Conservation (phyloP, 2,888 invertebrate genomes). For the Aquatica leii region DNA sequence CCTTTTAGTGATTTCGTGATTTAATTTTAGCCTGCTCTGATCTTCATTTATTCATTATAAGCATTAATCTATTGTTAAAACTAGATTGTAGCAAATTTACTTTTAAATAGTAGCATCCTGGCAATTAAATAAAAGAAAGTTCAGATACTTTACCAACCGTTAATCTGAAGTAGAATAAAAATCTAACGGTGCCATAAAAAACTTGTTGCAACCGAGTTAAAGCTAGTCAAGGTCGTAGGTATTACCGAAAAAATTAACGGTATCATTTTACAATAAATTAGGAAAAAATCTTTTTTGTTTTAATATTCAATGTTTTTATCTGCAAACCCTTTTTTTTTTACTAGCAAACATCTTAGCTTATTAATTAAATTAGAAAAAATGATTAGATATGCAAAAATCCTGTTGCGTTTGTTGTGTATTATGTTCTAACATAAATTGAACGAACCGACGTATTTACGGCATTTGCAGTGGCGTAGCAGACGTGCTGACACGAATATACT, state of each 20-base stretch:
- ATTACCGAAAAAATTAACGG: slow-evolving; percentile 34
- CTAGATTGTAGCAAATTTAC: slow-evolving; percentile 2
- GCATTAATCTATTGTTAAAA: not conserved
- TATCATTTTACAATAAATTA: slow-evolving; percentile 13
- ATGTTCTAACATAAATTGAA: too few relatives aligned
- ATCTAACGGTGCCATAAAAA: slow-evolving; percentile 31
- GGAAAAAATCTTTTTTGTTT: slow-evolving; percentile 2
- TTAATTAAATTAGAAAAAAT: too few relatives aligned
- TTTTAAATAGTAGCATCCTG: slow-evolving; percentile 4
- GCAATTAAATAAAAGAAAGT: slow-evolving; percentile 11
- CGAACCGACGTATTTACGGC: too few relatives aligned
- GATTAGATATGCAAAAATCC: too few relatives aligned
- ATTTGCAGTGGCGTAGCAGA: too few relatives aligned
- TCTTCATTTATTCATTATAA: too few relatives aligned
- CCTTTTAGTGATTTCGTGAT: slow-evolving; percentile 16
- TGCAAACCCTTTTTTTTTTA: too few relatives aligned
- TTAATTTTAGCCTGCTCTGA: slow-evolving; percentile 20
- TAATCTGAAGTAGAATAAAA: slow-evolving; percentile 19
- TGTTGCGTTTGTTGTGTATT: too few relatives aligned
- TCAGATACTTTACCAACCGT: slow-evolving; percentile 2
- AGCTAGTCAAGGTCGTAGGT: slow-evolving; percentile 31
- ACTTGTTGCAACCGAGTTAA: slow-evolving; percentile 31
- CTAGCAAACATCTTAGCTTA: too few relatives aligned
- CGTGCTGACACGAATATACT: too few relatives aligned
- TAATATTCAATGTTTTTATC: too few relatives aligned